Percentiles rank a stretch among this genome's conserved stretches.
Evolutionary conservation across 2,113 vertebrate species (phyloP).

Genomic region (Panurus biarmicus): DNA sequence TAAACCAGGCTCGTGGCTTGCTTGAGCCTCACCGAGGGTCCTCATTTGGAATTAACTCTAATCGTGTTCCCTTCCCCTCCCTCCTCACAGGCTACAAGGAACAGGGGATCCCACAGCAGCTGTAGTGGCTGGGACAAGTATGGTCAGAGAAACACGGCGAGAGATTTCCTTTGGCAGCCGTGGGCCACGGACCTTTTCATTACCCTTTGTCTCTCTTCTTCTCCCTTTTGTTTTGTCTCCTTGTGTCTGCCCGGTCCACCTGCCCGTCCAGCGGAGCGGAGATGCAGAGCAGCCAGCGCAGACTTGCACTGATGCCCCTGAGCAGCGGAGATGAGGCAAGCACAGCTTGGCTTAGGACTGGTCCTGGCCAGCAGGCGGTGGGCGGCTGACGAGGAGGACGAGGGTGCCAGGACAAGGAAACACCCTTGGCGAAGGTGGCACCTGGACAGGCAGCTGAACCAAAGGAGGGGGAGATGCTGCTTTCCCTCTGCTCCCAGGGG

Average conservation of each 20-base stretch:
- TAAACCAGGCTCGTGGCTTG: background rate
- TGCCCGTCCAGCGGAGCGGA: slow-evolving; percentile 46
- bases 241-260: background rate
- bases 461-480: background rate
- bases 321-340: background rate
- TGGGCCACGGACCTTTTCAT: slow-evolving; percentile 38
- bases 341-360: background rate
- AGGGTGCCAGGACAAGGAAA: background rate
- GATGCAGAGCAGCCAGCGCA: slow-evolving; percentile 51
- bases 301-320: slow-evolving; percentile 46
- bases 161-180: slow-evolving; percentile 19
- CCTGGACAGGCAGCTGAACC: background rate
- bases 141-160: slow-evolving; percentile 29
- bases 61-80: slow-evolving; percentile 34
- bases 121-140: slow-evolving; percentile 71
- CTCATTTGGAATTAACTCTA: background rate
- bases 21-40: background rate
- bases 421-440: background rate
- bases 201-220: slow-evolving; percentile 57
- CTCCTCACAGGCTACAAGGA: slow-evolving; percentile 83
- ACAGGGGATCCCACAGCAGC: slow-evolving; percentile 84
- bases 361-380: background rate
- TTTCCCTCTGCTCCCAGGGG: background rate
- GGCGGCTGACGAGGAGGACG: background rate
- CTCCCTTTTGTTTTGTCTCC: slow-evolving; percentile 28